Conservation (phyloP, 2,797 vertebrate genomes). For the Gobio occitaniae region DNA sequence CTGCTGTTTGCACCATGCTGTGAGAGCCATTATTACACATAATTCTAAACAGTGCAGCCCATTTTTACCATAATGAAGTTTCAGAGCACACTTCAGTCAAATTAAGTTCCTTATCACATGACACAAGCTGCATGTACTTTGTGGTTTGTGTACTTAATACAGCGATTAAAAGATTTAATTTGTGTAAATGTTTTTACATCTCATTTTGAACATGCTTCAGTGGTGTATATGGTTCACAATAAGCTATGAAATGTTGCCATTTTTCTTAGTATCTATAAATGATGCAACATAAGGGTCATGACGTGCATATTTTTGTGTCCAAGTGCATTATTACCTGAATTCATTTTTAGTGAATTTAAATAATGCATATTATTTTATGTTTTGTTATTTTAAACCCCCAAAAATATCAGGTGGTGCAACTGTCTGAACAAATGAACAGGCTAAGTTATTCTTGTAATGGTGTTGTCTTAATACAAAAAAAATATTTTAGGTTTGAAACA, state of each 20-base stretch:
- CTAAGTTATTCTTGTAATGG: no score
- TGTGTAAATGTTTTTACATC: background rate
- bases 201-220: background rate
- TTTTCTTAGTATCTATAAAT: background rate
- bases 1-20: slow-evolving; percentile 35
- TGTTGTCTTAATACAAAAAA: no score
- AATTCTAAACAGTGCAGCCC: slow-evolving; percentile 24
- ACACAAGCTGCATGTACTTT: background rate
- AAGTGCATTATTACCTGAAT: no score
- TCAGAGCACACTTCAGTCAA: slow-evolving; percentile 23
- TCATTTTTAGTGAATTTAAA: no score
- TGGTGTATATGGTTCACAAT: no score
- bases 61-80: slow-evolving; percentile 32
- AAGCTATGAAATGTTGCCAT: background rate
- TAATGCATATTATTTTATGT: no score
- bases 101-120: background rate
- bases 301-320: no score
- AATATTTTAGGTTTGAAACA: no score
- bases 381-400: no score
- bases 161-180: background rate
- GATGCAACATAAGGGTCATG: background rate
- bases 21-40: slow-evolving; percentile 24
- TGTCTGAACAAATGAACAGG: no score
- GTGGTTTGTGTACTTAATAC: background rate
- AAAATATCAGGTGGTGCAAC: no score